phyloP scores from a whole-genome alignment of 2,888 invertebrate genomes.

The Nasonovia ribisnigri region DNA sequence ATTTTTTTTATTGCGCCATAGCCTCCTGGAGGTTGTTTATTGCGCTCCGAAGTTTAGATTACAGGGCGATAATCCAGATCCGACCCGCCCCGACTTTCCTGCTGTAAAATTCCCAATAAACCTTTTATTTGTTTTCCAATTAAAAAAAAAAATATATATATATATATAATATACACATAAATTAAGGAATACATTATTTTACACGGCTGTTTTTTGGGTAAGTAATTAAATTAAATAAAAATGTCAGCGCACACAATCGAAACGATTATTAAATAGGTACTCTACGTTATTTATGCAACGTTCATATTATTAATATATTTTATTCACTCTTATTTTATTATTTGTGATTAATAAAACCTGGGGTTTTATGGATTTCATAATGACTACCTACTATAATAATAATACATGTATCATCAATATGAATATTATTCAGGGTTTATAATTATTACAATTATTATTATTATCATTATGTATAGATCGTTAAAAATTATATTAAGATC shows the following conservation, averaged over 20 bases:
- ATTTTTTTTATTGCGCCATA: background rate
- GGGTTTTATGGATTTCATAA: background rate
- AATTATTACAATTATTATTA: no score
- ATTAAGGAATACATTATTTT: background rate
- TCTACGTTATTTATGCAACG: background rate
- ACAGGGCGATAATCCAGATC: background rate
- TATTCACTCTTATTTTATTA: background rate
- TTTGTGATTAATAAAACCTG: background rate
- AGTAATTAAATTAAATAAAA: background rate
- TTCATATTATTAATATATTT: background rate
- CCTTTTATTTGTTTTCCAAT: slow-evolving; percentile 25
- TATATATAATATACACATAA: background rate
- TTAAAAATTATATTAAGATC: background rate
- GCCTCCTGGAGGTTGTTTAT: background rate
- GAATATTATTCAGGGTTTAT: background rate
- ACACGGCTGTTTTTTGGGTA: background rate
- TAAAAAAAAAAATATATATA: background rate
- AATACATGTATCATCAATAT: background rate
- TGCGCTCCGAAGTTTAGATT: background rate
- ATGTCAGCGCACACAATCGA: background rate
- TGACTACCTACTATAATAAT: background rate
- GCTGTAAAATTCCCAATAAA: slow-evolving; percentile 5
- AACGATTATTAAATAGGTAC: background rate
- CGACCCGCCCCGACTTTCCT: background rate
- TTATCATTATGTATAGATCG: background rate